Percentiles rank a stretch among this genome's conserved stretches.
Conservation (phyloP, 2,797 vertebrate genomes). For the Sphenopsis melanotis region DNA sequence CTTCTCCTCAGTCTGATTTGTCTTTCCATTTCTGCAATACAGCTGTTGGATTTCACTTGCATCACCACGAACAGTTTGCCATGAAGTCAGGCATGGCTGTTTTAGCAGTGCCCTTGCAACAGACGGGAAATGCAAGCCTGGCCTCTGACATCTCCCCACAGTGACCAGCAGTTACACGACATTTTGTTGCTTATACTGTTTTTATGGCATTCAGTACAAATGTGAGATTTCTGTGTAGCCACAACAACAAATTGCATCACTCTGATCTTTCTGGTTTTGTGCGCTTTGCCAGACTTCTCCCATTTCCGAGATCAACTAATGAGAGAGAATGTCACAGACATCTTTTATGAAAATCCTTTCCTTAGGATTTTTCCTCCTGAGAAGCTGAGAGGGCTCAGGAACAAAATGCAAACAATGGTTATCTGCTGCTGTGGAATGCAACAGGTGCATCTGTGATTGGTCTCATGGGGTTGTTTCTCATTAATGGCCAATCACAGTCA, state of each 20-base stretch:
- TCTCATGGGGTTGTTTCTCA: too few species aligned
- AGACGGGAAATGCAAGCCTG: background rate
- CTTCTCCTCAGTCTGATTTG: background rate
- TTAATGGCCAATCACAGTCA: too few species aligned
- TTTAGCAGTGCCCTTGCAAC: background rate
- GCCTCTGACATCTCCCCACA: background rate
- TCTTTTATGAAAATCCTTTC: too few species aligned
- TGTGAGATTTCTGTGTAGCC: background rate
- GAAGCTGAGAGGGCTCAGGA: too few species aligned
- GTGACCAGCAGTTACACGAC: rapidly evolving
- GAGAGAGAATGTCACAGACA: background rate
- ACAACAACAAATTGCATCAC: background rate
- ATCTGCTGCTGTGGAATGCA: too few species aligned
- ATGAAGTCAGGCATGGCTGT: background rate
- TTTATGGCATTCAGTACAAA: background rate
- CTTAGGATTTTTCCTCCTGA: too few species aligned
- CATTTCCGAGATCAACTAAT: background rate
- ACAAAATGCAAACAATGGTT: too few species aligned
- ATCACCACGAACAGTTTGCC: background rate
- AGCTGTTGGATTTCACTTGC: background rate
- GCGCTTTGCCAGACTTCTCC: background rate
- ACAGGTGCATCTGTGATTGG: too few species aligned
- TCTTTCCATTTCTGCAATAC: background rate
- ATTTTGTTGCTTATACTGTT: background rate
- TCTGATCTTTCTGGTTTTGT: background rate